Evolutionary conservation across 92 coral and sea anemone genomes (phyloP), one percentile per base, ranked within the genome.

Genomic region (Metridium senile): DNA sequence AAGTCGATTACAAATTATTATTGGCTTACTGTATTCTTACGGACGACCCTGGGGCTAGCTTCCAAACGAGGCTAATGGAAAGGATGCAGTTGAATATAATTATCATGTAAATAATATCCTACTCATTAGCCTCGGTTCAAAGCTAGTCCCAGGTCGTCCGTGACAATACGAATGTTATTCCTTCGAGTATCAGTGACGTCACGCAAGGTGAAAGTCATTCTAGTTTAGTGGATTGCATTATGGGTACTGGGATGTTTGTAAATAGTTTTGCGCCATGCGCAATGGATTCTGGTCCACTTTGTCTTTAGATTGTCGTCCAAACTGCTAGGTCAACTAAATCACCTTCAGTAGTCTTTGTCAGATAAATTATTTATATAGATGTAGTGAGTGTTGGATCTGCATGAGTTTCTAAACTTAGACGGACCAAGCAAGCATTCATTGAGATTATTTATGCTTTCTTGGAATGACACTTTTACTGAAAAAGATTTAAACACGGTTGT

Each of bases 191-290:
- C 49, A 39, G 49, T 39, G 49, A 39, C 49, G 49, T 39, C 49
- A 39, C 13, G 8, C 21, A 54, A 20, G 49, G 26, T n/a, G 52
- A 73, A 57, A 34, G 51, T 16, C 26, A 62, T 73, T 73, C 78
- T 73, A 58, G 78, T 73, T 58, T 21, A 47, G 32, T n/a, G 27
- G 20, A 32, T 20, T 49, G 63, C 47, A 54, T 30, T 16, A 27
- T 39, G 65, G 54, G 32, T 33, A 73, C 63, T 19, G 52, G 78
- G 78, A 73, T 73, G 68, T 58, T 35, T 73, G 78, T 73, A 73
- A 31, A 73, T 73, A 73, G 67, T 3, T 57, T 39, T 73, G 46
- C 76, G 78, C 78, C 49, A 62, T 73, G 78, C 78, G 78, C 53
- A 58, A 49, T 26, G 78, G 68, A 70, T 35, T 30, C 69, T 28